Evolutionary conservation across 2,888 invertebrate genomes (phyloP), one percentile per base, ranked within the genome.

Genomic region (Cybosia mesomella): DNA sequence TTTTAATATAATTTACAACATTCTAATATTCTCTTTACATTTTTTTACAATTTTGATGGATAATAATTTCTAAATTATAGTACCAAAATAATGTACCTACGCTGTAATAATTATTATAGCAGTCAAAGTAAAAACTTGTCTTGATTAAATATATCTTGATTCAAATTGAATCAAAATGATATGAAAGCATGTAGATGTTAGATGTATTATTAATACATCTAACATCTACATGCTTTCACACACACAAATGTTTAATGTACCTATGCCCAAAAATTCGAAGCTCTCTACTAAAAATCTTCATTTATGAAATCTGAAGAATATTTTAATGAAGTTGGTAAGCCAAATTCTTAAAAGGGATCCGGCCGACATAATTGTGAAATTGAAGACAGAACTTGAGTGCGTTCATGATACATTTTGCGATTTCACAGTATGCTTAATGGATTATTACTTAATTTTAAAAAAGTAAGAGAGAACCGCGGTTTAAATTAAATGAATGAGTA

Each of bases 301-400:
- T 70, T 84, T 75, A 76, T 84, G 85, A 88, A 88, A 86, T 88
- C 85, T 83, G 86, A 83, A 85, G 89, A 91, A 90, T 89, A 90
- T 91, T 91, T 91, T 91, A 91, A 92, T 90, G 88, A 91, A 91
- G 85, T 89, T 85, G 77, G 80, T 71, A 79, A 82, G 77, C 82
- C 76, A 80, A 85, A 87, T 87, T 87, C 85, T 86, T 82, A 82
- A 82, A 83, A 81, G 79, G 76, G 73, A 76, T 76, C 75, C 73
- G 71, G 74, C 76, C 73, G 71, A 76, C 84, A 79, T 89, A 87
- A 90, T 90, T 90, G 83, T 87, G 78, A 87, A 88, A 89, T 89
- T 86, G 86, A 84, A 85, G 83, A 81, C 83, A 73, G 83, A 85
- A 83, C 77, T 87, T 85, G 74, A 72, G 77, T 80, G 79, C 77